Evolutionary conservation across 2,797 vertebrate species (phyloP).

Genomic region (Tragelaphus oryx): DNA sequence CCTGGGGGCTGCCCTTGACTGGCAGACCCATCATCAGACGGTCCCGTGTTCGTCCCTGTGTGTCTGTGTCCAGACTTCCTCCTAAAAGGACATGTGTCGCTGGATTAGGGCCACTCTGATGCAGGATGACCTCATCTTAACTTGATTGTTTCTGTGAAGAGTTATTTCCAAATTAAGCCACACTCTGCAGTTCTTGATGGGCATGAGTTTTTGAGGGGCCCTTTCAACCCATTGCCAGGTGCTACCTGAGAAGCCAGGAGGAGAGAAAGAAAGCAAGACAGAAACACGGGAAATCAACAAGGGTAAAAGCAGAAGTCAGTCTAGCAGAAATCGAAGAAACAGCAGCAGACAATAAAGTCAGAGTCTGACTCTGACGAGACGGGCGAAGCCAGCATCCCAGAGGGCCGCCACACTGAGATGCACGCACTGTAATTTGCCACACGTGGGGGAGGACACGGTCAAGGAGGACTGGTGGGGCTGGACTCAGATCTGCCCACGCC

Average conservation of each 20-base stretch:
- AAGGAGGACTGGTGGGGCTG: neutral
- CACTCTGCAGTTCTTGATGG: neutral
- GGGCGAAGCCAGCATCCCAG: accelerated
- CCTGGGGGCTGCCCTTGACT: neutral
- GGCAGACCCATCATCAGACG: neutral
- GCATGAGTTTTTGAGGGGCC: neutral
- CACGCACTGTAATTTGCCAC: no score
- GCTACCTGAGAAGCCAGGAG: neutral
- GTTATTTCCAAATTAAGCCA: neutral
- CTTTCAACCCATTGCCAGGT: neutral
- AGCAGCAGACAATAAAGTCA: neutral
- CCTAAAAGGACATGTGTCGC: accelerated
- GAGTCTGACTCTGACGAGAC: neutral
- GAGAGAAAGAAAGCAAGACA: neutral
- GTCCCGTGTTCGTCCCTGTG: neutral
- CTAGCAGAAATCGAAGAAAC: neutral
- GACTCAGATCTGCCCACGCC: neutral
- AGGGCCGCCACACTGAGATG: accelerated
- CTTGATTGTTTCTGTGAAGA: neutral
- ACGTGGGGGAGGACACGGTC: neutral
- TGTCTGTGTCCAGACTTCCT: neutral
- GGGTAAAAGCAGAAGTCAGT: neutral
- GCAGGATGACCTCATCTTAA: neutral
- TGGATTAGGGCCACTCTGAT: neutral
- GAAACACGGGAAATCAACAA: neutral